phyloP scores from a whole-genome alignment of 2,113 vertebrate species.

The Meles meles region DNA sequence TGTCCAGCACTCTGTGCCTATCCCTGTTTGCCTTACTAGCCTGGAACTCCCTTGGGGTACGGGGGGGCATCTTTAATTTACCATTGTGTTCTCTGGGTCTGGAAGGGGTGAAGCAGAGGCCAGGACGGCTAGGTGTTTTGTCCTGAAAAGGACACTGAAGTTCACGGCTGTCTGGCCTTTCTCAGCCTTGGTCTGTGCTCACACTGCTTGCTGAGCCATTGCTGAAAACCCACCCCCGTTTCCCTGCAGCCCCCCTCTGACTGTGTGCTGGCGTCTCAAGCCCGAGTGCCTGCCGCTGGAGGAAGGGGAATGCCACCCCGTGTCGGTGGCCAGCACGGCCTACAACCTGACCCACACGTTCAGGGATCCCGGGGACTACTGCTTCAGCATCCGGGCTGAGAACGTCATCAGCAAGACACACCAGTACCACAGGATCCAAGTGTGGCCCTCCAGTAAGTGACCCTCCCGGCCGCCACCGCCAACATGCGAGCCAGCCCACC shows the following conservation, averaged over 20 bases:
- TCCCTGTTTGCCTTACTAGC: background rate
- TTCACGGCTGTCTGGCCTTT: background rate
- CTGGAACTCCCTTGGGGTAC: background rate
- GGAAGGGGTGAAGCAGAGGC: background rate
- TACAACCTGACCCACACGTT: conserved; percentile 88
- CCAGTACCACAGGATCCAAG: conserved; percentile 85
- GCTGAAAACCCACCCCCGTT: background rate
- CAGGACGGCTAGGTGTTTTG: background rate
- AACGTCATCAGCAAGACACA: conserved; percentile 86
- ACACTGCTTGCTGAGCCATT: background rate
- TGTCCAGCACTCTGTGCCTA: rapidly evolving
- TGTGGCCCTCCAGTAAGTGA: conserved; percentile 85
- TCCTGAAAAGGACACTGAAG: background rate
- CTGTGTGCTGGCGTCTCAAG: conserved; percentile 90
- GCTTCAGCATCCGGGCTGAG: conserved; percentile 87
- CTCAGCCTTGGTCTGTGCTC: background rate
- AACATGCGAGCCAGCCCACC: rapidly evolving
- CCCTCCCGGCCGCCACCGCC: background rate
- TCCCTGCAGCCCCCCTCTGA: conserved; percentile 85
- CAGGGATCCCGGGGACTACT: conserved; percentile 83
- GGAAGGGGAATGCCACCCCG: conserved; percentile 83
- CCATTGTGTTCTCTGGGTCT: background rate
- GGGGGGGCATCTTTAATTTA: background rate
- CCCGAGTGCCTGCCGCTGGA: conserved; percentile 80
- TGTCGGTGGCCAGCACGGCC: conserved; percentile 81